Conservation (phyloP, 2,797 vertebrate species). For the Heterohyrax brucei region DNA sequence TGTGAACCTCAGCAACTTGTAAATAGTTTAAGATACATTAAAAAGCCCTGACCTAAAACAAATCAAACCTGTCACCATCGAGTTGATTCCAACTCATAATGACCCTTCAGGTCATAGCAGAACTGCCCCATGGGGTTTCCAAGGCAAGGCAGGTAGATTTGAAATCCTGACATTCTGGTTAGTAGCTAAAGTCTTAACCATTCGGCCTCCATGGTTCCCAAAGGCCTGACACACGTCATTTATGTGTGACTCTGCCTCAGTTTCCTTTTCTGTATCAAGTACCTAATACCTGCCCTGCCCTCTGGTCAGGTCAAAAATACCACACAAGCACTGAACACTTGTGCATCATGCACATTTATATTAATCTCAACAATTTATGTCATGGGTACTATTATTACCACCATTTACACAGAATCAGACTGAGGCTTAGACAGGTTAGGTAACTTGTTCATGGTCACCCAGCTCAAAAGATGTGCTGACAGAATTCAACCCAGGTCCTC, state of each 20-base stretch:
- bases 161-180: no score
- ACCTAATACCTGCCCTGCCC: neutral
- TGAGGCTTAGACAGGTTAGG: neutral
- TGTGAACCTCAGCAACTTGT: slow-evolving; percentile 46
- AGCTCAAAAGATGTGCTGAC: slow-evolving; percentile 27
- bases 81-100: no score
- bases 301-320: slow-evolving; percentile 34
- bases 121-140: no score
- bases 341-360: neutral
- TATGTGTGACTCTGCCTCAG: slow-evolving; percentile 1
- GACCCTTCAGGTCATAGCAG: no score
- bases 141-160: no score
- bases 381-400: slow-evolving; percentile 2
- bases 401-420: neutral
- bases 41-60: no score
- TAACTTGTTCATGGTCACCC: slow-evolving; percentile 8
- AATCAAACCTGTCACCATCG: no score
- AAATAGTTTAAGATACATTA: slow-evolving; percentile 21
- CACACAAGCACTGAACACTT: neutral
- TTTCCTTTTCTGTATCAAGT: slow-evolving; percentile 56
- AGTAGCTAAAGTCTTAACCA: no score
- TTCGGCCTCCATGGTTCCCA: no score
- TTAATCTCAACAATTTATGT: neutral
- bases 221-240: neutral
- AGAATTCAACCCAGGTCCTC: neutral